These are phyloP conservation scores for Dynastes maya DNA, from an alignment of 2,888 invertebrate species.

Conservation along the genomic window DNA sequence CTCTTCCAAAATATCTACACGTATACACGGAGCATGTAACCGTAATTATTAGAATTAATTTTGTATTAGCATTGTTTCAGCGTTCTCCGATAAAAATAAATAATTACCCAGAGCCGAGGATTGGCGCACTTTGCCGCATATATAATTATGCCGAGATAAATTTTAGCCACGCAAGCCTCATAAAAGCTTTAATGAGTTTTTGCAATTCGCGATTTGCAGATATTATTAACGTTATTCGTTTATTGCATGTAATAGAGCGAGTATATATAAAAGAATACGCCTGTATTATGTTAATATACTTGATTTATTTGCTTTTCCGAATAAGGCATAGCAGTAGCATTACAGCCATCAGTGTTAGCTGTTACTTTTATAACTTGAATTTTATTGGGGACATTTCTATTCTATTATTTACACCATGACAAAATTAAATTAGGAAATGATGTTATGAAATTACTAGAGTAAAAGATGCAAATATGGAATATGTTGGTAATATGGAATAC, in stretches of 20 bases:
- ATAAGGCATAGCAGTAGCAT: background rate
- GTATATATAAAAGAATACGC: background rate
- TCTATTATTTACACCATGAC: background rate
- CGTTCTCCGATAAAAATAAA: slow-evolving; percentile 12
- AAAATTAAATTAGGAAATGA: background rate
- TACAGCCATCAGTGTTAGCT: background rate
- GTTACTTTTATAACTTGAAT: background rate
- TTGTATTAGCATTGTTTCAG: background rate
- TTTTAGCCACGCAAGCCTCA: slow-evolving; percentile 7
- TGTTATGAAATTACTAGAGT: background rate
- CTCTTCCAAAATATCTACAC: no score
- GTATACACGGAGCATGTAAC: background rate
- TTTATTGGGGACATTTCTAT: background rate
- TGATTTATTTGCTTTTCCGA: background rate
- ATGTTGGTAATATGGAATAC: no score
- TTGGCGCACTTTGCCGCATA: slow-evolving; percentile 15
- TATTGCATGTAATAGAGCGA: background rate
- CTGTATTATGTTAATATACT: background rate
- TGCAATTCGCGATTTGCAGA: slow-evolving; percentile 8
- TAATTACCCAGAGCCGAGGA: background rate
- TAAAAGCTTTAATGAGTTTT: slow-evolving; percentile 29
- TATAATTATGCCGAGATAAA: slow-evolving; percentile 20
- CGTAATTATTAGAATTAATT: slow-evolving; percentile 19
- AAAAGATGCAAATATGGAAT: no score
- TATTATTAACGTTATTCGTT: slow-evolving; percentile 12